These are phyloP conservation scores for Gorsachius magnificus DNA, from an alignment of 2,797 vertebrate species.

Conservation along the genomic window DNA sequence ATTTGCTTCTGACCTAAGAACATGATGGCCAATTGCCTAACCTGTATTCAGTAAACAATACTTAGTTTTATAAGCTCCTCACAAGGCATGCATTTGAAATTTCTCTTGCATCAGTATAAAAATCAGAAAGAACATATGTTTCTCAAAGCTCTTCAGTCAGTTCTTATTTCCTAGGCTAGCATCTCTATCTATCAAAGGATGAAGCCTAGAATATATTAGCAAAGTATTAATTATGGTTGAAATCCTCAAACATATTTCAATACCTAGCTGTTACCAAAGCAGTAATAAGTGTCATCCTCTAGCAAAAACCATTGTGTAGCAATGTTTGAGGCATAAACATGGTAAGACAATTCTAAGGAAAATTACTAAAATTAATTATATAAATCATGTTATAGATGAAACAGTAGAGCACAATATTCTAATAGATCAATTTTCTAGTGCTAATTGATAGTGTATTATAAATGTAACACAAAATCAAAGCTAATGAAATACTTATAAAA, in stretches of 20 bases:
- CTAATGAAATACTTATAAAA: neutral
- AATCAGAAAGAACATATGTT: neutral
- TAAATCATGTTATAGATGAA: neutral
- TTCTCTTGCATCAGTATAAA: neutral
- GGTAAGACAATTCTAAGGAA: neutral
- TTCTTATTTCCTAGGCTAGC: neutral
- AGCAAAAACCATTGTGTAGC: neutral
- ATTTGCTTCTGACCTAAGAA: neutral
- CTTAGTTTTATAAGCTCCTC: neutral
- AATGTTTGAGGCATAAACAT: neutral
- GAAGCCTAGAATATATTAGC: neutral
- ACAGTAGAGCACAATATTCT: neutral
- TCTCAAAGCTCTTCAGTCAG: neutral
- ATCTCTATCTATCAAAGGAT: neutral
- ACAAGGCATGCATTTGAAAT: neutral
- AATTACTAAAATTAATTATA: neutral
- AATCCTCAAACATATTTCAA: neutral
- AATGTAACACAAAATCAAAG: neutral
- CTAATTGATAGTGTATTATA: neutral
- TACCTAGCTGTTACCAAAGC: neutral
- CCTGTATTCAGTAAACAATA: neutral
- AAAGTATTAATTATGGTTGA: constrained; percentile 14
- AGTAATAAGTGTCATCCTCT: neutral
- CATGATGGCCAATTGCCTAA: neutral
- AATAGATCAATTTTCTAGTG: neutral